A percentile compares a stretch with the other conserved stretches of the same genome.
phyloP scores from a whole-genome alignment of 2,113 vertebrate species.

The Platycercus adscitus region DNA sequence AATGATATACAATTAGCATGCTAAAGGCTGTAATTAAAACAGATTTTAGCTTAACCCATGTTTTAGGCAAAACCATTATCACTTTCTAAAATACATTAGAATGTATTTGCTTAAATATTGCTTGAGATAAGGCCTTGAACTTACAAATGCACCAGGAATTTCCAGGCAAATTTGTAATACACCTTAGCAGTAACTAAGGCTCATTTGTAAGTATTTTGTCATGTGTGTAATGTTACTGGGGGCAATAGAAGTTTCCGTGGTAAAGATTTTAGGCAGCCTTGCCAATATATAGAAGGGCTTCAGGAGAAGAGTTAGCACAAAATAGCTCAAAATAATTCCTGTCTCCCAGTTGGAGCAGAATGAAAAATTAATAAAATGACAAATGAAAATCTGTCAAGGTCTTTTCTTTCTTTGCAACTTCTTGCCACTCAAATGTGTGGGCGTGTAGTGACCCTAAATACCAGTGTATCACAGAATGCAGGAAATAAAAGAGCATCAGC shows the following conservation, averaged over 20 bases:
- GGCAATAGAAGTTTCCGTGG: not conserved
- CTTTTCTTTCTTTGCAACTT: not conserved
- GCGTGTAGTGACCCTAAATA: not conserved
- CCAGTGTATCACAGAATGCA: not conserved
- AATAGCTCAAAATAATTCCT: not conserved
- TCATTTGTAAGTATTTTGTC: not conserved
- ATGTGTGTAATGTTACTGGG: not conserved
- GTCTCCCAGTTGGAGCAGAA: not conserved
- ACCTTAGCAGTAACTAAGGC: not conserved
- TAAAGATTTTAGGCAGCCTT: not conserved
- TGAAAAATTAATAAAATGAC: not conserved
- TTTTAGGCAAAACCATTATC: not conserved
- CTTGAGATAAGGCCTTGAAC: not conserved
- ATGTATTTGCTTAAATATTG: not conserved
- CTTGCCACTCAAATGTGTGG: not conserved
- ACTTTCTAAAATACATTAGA: not conserved
- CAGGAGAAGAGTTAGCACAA: not conserved
- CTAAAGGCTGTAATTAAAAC: not conserved
- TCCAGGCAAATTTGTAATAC: not conserved
- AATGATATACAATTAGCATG: not conserved
- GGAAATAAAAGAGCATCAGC: not conserved
- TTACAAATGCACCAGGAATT: not conserved
- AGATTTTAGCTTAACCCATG: not conserved
- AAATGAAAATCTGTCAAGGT: not conserved
- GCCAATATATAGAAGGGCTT: not conserved